Evolutionary conservation across 2,797 vertebrate genomes (phyloP).

Genomic region (Alcedo quadribrachys): DNA sequence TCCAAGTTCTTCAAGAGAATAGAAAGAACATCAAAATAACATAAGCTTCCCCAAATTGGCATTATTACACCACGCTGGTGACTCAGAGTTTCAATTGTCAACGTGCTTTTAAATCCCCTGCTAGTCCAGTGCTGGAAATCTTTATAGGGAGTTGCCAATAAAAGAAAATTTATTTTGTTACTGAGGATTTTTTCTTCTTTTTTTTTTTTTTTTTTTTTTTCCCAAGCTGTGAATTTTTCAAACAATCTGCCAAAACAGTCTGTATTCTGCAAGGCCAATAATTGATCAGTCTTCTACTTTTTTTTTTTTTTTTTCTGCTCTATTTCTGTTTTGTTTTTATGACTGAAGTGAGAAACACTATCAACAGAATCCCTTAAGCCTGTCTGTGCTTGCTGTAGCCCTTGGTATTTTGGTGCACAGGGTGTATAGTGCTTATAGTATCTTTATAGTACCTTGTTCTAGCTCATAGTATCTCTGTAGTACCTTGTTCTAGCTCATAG

Average conservation of each 20-base stretch:
- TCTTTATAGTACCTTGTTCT: no score
- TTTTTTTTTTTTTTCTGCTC: background rate
- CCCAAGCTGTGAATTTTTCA: slow-evolving; percentile 26
- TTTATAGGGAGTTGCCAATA: background rate
- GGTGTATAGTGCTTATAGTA: background rate
- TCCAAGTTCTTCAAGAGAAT: background rate
- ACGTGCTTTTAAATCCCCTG: background rate
- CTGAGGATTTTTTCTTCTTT: background rate
- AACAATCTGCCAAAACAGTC: slow-evolving; percentile 17
- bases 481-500: no score
- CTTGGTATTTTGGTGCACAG: background rate
- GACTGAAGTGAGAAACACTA: background rate
- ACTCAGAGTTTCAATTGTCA: background rate
- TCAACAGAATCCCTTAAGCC: background rate
- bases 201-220: slow-evolving; percentile 17
- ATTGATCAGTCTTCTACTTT: background rate
- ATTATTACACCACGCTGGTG: background rate
- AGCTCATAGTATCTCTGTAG: background rate
- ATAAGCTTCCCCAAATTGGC: background rate
- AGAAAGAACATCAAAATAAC: background rate
- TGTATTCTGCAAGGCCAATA: background rate
- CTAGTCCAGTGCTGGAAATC: background rate
- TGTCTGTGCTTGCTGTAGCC: background rate
- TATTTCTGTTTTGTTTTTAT: background rate
- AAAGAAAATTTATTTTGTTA: slow-evolving; percentile 26